Evolutionary conservation across 2,113 vertebrate genomes (phyloP).

Genomic region (Saguinus imperator): DNA sequence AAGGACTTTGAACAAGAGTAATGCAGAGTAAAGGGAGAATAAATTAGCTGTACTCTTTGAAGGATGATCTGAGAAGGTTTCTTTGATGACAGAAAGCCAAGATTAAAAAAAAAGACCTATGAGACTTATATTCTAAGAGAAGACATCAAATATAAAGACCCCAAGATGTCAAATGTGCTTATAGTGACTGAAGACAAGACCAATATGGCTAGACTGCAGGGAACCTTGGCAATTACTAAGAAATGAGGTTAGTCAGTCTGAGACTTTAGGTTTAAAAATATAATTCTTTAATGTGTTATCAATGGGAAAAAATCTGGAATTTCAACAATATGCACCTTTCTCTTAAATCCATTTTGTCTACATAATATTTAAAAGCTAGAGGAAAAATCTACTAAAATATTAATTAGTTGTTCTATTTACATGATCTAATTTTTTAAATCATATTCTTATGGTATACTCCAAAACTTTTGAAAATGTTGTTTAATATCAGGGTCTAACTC

Average conservation of each 20-base stretch:
- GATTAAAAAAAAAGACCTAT: neutral
- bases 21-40: neutral
- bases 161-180: no score
- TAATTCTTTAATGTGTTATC: neutral
- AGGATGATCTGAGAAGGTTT: neutral
- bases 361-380: conserved; percentile 23
- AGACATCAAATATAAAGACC: neutral
- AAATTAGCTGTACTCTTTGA: neutral
- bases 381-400: conserved; percentile 18
- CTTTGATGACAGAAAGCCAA: neutral
- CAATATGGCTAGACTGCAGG: neutral
- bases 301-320: neutral
- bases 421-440: neutral
- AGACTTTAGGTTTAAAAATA: conserved; percentile 22
- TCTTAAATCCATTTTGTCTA: conserved; percentile 23
- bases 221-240: neutral
- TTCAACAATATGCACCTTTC: neutral
- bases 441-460: neutral
- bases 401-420: conserved; percentile 28
- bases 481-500: neutral
- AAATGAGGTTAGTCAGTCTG: neutral
- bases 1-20: neutral
- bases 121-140: neutral
- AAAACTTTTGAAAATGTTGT: conserved; percentile 26
- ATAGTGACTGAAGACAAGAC: neutral